A percentile compares a stretch with the other conserved stretches of the same genome.
phyloP scores from a whole-genome alignment of 2,888 invertebrate genomes.

The Amphipyra tragopoginis region DNA sequence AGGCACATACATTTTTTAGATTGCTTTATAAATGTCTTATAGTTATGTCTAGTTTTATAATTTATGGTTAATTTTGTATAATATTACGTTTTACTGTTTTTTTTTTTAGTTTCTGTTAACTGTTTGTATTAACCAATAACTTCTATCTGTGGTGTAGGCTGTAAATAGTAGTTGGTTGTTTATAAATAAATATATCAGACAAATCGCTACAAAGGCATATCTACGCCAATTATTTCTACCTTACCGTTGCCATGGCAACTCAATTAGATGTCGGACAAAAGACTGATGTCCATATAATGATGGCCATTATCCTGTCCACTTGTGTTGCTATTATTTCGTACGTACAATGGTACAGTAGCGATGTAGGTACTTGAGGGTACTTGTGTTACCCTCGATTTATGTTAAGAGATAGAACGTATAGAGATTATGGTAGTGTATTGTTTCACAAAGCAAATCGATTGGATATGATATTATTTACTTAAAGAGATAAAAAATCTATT shows the following conservation, averaged over 20 bases:
- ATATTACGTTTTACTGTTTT: too few species aligned
- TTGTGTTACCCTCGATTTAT: conserved; percentile 45
- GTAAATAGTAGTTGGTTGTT: too few species aligned
- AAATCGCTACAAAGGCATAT: not conserved
- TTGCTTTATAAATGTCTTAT: too few species aligned
- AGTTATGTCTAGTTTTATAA: too few species aligned
- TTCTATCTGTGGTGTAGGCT: too few species aligned
- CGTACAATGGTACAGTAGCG: conserved; percentile 50
- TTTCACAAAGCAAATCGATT: not conserved
- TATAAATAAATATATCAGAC: too few species aligned
- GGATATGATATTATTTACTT: too few species aligned
- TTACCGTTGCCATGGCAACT: conserved; percentile 69
- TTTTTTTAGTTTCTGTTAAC: too few species aligned
- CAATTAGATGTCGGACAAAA: conserved; percentile 76
- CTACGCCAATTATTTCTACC: conserved; percentile 57
- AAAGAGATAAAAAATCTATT: too few species aligned
- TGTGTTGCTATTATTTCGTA: conserved; percentile 64
- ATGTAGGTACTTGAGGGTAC: conserved; percentile 38
- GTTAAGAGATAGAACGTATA: conserved; percentile 34
- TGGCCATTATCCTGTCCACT: conserved; percentile 74
- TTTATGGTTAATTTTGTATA: too few species aligned
- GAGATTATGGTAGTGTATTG: conserved; percentile 8
- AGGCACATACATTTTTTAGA: too few species aligned
- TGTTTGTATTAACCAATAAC: too few species aligned
- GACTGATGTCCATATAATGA: conserved; percentile 70